Base-by-base conservation (phyloP, 2,888 invertebrate genomes). In the Tenthredo notha region DNA sequence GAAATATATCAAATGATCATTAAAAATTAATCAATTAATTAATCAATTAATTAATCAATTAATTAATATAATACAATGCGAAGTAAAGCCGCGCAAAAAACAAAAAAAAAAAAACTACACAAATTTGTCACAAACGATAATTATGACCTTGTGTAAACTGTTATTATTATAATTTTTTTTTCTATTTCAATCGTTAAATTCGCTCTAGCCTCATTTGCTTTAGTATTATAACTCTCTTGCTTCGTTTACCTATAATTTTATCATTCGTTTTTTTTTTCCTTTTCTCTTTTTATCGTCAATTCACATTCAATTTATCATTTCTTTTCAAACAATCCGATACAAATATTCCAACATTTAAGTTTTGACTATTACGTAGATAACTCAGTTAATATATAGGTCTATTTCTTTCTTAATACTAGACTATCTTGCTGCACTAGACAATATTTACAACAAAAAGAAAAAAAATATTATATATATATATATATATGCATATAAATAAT, bases 341-440 rank as follows among this genome's bases (percentile, higher is more conserved):
- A 54, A 25, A 21, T 77, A 6, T 54, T 77, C 77, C 15, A 54
- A 50, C 47, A 25, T 77, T 77, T 21, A 15, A 21, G 18, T 33
- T 72, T 72, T 40, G 67, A 33, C 25, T 67, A 74, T 74, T 74
- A 74, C 74, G 74, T 74, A 74, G n/a, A 43, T 74, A 74, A 74
- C 33, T 74, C 74, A 43, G 37, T 74, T 74, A 29, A 74, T 40
- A 37, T 40, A 37, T 40, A 50, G 50, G 50, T 37, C 21, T 33
- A 40, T 21, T 75, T 75, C 25, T 47, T 43, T n/a, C 75, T 50
- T 75, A 75, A 43, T 47, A n/a, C 50, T 75, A 75, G 25, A 50
- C 15, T 43, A 75, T 50, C 21, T 75, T 47, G n/a, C 43, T 75
- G 25, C 75, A 47, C 33, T 75, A 75, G 75, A 75, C 75, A 40